phyloP scores from a whole-genome alignment of 2,113 vertebrate genomes.

The Chaenogobius annularis region DNA sequence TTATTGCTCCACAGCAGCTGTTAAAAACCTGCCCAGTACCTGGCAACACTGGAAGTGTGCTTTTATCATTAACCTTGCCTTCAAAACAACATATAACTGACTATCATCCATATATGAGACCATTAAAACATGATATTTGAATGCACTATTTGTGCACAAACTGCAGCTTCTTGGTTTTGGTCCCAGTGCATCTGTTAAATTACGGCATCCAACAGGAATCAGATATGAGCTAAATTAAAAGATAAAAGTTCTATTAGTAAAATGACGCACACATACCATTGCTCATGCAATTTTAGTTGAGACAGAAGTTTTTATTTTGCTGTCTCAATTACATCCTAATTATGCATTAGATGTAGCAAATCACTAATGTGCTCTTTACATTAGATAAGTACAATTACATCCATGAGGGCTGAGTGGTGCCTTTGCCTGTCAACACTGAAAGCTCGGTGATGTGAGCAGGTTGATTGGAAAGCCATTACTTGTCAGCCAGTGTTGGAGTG shows the following conservation, averaged over 20 bases:
- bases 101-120: too few species aligned
- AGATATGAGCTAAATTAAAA: background rate
- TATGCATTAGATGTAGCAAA: background rate
- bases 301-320: background rate
- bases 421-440: conserved; percentile 3
- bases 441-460: conserved; percentile 3
- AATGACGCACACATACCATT: background rate
- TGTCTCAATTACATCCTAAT: background rate
- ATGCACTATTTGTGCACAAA: too few species aligned
- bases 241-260: background rate
- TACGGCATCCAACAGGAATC: background rate
- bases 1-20: too few species aligned
- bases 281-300: background rate
- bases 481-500: conserved; percentile 35
- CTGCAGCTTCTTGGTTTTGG: too few species aligned
- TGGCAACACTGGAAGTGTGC: too few species aligned
- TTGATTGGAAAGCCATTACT: conserved; percentile 27
- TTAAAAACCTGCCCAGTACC: too few species aligned
- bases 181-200: background rate
- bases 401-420: conserved; percentile 13
- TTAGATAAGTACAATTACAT: conserved; percentile 11
- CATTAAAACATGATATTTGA: too few species aligned
- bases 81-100: too few species aligned
- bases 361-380: background rate
- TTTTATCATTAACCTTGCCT: too few species aligned